Conservation (phyloP, 1,140 invertebrate genomes). For the Trichoplusia ni region DNA sequence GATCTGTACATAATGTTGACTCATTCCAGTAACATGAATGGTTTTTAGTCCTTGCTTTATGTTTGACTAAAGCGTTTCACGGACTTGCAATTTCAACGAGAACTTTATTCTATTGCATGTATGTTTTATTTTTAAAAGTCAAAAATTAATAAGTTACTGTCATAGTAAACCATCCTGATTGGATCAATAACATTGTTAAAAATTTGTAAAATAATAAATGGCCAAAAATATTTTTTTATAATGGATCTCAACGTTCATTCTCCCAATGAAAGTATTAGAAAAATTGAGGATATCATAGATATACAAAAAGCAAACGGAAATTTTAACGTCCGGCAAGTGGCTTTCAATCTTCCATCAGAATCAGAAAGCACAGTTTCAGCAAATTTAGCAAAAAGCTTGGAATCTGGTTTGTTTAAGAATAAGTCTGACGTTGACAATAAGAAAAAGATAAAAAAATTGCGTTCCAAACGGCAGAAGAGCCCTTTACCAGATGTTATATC, state of each 20-base stretch:
- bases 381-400: constrained; percentile 56
- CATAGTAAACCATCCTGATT: constrained; percentile 50
- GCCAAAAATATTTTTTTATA: constrained; percentile 41
- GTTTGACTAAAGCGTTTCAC: too few relatives aligned
- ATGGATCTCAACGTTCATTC: constrained; percentile 50
- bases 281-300: constrained; percentile 76
- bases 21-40: neutral
- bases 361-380: constrained; percentile 48
- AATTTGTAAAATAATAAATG: constrained; percentile 52
- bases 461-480: constrained; percentile 49
- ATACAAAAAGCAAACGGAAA: constrained; percentile 71
- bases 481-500: constrained; percentile 56
- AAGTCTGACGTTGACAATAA: constrained; percentile 43
- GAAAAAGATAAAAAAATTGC: constrained; percentile 52
- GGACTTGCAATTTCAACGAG: too few relatives aligned
- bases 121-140: constrained; percentile 1
- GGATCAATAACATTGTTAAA: constrained; percentile 43
- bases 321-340: constrained; percentile 62
- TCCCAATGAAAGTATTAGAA: constrained; percentile 52
- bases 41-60: too few relatives aligned
- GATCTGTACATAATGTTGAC: neutral
- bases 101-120: neutral
- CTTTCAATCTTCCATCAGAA: constrained; percentile 58
- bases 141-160: constrained; percentile 7
- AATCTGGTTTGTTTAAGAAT: constrained; percentile 52